Percentiles rank a stretch among this genome's conserved stretches.
Conservation (phyloP, 1,140 invertebrate genomes). For the Laupala kohalensis region DNA sequence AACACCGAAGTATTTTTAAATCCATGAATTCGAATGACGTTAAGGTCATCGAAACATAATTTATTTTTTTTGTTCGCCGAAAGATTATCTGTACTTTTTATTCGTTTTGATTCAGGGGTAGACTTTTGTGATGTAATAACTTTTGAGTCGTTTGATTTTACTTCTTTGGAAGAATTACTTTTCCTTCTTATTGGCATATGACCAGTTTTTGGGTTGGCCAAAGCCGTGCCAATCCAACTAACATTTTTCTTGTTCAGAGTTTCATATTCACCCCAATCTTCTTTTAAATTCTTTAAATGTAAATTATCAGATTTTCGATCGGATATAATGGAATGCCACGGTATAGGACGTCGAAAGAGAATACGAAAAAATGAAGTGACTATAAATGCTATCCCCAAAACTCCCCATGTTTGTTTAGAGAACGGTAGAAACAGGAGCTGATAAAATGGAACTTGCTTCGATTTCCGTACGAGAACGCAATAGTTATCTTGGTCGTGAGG, state of each 20-base stretch:
- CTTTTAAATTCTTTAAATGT: too few relatives aligned
- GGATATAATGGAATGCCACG: too few relatives aligned
- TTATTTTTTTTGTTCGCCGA: neutral
- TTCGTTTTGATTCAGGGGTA: neutral
- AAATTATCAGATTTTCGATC: too few relatives aligned
- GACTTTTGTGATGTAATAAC: too few relatives aligned
- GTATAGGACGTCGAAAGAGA: neutral
- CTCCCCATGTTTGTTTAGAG: neutral
- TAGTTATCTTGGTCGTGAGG: neutral
- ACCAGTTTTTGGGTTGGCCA: too few relatives aligned
- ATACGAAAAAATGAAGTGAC: neutral
- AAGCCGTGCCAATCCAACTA: too few relatives aligned
- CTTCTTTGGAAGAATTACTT: too few relatives aligned
- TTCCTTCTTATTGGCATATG: too few relatives aligned
- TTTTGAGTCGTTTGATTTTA: neutral
- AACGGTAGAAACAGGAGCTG: neutral
- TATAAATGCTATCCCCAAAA: neutral
- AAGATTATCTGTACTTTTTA: neutral
- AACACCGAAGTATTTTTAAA: neutral
- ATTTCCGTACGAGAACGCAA: neutral
- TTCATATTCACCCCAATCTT: too few relatives aligned
- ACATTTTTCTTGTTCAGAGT: too few relatives aligned
- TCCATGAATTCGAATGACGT: neutral
- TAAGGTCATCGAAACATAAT: neutral
- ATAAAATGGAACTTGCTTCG: neutral